Evolutionary conservation across 2,797 vertebrate genomes (phyloP), one percentile per base, ranked within the genome.

Genomic region (Hippopotamyrus pictus): DNA sequence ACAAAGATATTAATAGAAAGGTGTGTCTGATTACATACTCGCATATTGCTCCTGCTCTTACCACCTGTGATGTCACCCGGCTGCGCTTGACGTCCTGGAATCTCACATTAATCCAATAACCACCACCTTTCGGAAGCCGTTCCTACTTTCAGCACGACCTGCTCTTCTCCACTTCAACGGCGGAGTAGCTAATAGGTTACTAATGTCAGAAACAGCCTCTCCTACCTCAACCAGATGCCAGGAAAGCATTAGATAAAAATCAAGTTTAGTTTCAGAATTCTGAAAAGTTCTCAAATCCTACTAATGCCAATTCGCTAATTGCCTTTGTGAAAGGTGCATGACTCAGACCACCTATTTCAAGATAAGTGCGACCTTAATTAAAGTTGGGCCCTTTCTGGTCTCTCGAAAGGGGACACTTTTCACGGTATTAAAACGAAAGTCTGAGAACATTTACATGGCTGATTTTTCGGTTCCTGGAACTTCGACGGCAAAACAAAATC

Each of bases 61-160:
- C 54, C 86, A 85, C 57, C 29, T 5, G 46, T 25, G 33, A 22
- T 57, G 29, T 53, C 19, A 46, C 73, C 6, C 65, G 12, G n/a
- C 51, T 76, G 44, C 2, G 51, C 86, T 29, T 62, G 65, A 90
- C 88, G 88, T 90, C 90, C 87, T 69, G 91, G 89, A 92, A 92
- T 92, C 89, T 92, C 90, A 89, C 48, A 92, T 93, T 91, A 92
- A 93, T 92, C 93, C 91, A 92, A 93, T 93, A 92, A 92, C 90
- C 92, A 91, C 88, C 89, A 91, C 91, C 91, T 93, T 93, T 92
- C 92, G 91, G 91, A 91, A 92, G 90, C 92, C 91, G 86, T 53
- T 54, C 87, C 69, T 76, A 86, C 91, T 90, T 90, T 88, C 89
- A 90, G 90, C 89, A 69, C 92, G 91, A 90, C 88, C 91, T 92